Evolutionary conservation across 2,113 vertebrate genomes (phyloP).

Genomic region (Paralichthys olivaceus): DNA sequence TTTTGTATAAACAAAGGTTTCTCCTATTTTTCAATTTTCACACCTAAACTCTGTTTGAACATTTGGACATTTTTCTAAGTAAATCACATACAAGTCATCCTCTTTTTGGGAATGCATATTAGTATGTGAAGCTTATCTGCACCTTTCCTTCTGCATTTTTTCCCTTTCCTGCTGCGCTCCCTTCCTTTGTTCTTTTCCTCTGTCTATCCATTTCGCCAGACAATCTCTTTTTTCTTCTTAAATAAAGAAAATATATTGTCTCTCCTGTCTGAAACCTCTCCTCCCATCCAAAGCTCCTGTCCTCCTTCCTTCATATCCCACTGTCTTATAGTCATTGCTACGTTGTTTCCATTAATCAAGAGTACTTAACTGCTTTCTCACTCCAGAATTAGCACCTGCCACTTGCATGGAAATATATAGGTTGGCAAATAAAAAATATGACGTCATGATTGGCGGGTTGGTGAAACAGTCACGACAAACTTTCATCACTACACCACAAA

Average conservation of each 20-base stretch:
- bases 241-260: constrained; percentile 56
- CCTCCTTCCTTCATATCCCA: neutral
- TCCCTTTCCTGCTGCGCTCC: constrained; percentile 5
- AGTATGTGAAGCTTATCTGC: constrained; percentile 41
- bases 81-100: constrained; percentile 3
- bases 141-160: constrained; percentile 19
- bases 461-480: neutral
- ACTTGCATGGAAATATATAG: neutral
- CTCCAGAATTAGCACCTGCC: neutral
- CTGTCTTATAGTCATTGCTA: neutral
- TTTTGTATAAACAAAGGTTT: neutral
- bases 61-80: constrained; percentile 29
- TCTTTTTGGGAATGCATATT: constrained; percentile 9
- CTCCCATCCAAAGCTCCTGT: neutral
- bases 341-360: constrained; percentile 8
- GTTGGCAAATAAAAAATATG: neutral
- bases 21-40: neutral
- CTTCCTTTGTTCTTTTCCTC: constrained; percentile 15
- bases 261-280: constrained; percentile 29
- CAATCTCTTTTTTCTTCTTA: constrained; percentile 41
- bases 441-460: neutral
- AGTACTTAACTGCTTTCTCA: neutral
- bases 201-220: constrained; percentile 39
- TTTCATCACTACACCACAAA: neutral
- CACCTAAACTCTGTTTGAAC: neutral